Evolutionary conservation across 1,140 invertebrate species (phyloP).

Genomic region (Asbolus verrucosus): DNA sequence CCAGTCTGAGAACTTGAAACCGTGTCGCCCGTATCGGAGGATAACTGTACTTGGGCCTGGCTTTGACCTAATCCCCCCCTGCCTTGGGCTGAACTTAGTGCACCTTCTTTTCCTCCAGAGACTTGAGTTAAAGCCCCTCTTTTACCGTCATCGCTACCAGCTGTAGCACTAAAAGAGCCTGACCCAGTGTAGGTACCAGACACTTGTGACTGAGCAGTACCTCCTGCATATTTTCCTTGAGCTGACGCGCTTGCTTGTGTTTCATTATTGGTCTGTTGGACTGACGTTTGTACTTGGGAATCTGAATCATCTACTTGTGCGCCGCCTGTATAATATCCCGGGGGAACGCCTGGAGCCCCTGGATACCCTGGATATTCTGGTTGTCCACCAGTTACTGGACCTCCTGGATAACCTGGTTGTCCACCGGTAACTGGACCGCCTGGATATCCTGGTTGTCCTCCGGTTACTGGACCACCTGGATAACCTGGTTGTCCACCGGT

Average conservation of each 20-base stretch:
- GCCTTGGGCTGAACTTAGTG: conserved; percentile 80
- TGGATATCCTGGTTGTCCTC: conserved; percentile 15
- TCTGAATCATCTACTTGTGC: conserved; percentile 72
- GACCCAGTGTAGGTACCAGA: conserved; percentile 80
- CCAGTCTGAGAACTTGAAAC: conserved; percentile 80
- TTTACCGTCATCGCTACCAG: conserved; percentile 80
- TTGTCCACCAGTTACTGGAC: conserved; percentile 1
- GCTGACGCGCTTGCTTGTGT: conserved; percentile 80
- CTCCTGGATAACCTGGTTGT: conserved; percentile 32
- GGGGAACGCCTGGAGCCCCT: background rate
- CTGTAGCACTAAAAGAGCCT: conserved; percentile 84
- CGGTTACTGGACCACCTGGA: conserved; percentile 11
- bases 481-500: background rate
- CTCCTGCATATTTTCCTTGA: conserved; percentile 78
- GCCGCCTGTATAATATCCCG: background rate
- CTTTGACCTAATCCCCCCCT: conserved; percentile 78
- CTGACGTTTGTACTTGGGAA: conserved; percentile 79
- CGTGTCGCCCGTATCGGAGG: conserved; percentile 78
- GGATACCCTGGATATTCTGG: conserved; percentile 30
- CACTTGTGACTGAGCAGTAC: conserved; percentile 82
- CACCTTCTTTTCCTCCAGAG: conserved; percentile 78
- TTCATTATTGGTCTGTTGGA: conserved; percentile 76
- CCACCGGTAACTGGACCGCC: conserved; percentile 21
- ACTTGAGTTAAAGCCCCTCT: conserved; percentile 80
- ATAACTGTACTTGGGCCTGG: conserved; percentile 80